These are phyloP conservation scores for Folsomia manolachei DNA, from an alignment of 2,888 invertebrate species.

Conservation along the genomic window DNA sequence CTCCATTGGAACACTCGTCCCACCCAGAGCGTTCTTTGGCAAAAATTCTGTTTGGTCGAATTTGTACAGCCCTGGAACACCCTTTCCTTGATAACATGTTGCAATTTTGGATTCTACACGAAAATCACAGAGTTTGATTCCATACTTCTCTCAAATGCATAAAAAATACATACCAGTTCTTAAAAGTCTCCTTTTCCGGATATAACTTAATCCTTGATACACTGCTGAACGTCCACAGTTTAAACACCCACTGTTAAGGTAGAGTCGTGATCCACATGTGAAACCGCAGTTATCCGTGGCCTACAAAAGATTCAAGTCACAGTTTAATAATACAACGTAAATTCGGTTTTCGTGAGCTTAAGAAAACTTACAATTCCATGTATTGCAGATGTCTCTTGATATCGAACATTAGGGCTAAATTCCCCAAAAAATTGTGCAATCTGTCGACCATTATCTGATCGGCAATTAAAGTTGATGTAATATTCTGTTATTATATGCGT, in stretches of 20 bases:
- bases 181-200: constrained; percentile 38
- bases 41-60: constrained; percentile 46
- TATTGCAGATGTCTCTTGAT: constrained; percentile 46
- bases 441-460: constrained; percentile 41
- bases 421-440: constrained; percentile 45
- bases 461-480: no score
- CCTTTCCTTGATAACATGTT: constrained; percentile 40
- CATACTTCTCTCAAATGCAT: not conserved
- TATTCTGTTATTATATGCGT: not conserved
- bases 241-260: constrained; percentile 45
- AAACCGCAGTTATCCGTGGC: constrained; percentile 46
- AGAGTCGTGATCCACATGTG: constrained; percentile 42
- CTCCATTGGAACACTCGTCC: constrained; percentile 40
- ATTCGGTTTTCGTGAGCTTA: no score
- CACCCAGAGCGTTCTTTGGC: constrained; percentile 39
- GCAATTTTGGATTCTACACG: constrained; percentile 40
- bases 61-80: constrained; percentile 40
- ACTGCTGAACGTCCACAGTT: constrained; percentile 46
- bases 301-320: constrained; percentile 19
- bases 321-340: not conserved
- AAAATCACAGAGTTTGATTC: not conserved
- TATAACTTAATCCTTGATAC: constrained; percentile 45
- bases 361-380: constrained; percentile 43
- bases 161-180: constrained; percentile 28
- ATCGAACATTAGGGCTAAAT: constrained; percentile 41